A percentile compares a stretch with the other conserved stretches of the same genome.
Evolutionary conservation across 2,797 vertebrate genomes (phyloP).

Genomic region (Halcyon leucocephala): DNA sequence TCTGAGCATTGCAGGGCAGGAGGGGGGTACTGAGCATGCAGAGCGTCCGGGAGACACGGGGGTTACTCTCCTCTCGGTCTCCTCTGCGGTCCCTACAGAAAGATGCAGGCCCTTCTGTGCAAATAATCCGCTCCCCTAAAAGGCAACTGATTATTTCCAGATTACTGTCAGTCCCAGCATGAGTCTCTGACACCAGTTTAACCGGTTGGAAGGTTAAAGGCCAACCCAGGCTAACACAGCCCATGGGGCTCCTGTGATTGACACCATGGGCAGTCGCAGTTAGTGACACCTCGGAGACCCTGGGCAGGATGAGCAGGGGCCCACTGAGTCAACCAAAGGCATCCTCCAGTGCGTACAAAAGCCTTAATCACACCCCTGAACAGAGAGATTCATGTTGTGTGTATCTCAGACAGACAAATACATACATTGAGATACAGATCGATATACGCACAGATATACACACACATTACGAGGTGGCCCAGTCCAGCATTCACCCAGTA

Average conservation of each 20-base stretch:
- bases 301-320: conserved; percentile 19
- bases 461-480: conserved; percentile 23
- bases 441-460: conserved; percentile 53
- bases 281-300: background rate
- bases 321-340: conserved; percentile 59
- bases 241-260: background rate
- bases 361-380: conserved; percentile 43
- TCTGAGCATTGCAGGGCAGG: fast-evolving
- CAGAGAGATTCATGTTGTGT: background rate
- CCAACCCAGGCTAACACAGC: background rate
- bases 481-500: background rate
- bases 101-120: background rate
- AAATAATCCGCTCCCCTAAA: conserved; percentile 70
- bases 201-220: background rate
- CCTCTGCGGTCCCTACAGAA: background rate
- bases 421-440: conserved; percentile 25
- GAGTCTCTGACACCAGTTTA: conserved; percentile 45
- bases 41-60: background rate
- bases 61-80: background rate
- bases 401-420: conserved; percentile 54
- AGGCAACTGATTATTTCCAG: conserved; percentile 74
- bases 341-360: conserved; percentile 55
- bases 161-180: conserved; percentile 73
- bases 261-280: background rate
- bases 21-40: conserved; percentile 27